Evolutionary conservation across 2,113 vertebrate genomes (phyloP), one percentile per base, ranked within the genome.

Genomic region (Martes martes): DNA sequence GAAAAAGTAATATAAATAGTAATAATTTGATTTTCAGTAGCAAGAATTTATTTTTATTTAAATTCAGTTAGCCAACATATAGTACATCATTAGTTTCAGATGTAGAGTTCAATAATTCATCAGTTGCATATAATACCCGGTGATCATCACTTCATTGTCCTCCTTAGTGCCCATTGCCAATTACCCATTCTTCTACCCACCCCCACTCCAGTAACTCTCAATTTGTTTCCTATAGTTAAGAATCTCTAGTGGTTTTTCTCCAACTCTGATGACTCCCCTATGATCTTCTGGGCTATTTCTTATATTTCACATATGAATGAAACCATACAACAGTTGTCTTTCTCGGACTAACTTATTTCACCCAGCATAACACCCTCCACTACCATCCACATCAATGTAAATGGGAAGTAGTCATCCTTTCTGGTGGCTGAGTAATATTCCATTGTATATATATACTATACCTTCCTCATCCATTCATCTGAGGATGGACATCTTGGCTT

Each of bases 1-100:
- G n/a, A 52, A 90, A 97, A 98, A 98, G 97, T 50, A 98, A 96
- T 84, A 96, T 59, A 96, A 97, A 97, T 97, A 91, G 96, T 79
- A 97, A n/a, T 97, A 97, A 97, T 97, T 98, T 97, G 19, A 95
- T 97, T 97, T 98, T 89, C 87, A 94, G 4, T 97, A 74, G 16
- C 57, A 98, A 98, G 83, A 98, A 89, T 78, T 67, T 16, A 67
- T 18, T 18, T n/a, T n/a, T 65, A 14, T 65, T 67, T 67, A 67
- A 67, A n/a, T 67, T 67, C 33, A 18, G 31, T 19, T 67, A 67
- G 65, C 33, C 65, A 67, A 67, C 33, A 67, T 67, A 33, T 15
- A 65, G 63, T 31, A 33, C 63, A 65, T 33, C 28, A 67, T 67
- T 18, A n/a, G 15, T 67, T n/a, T 67, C 65, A 67, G 65, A n/a